Conservation (phyloP, 1,140 invertebrate genomes). For the Pentalonia nigronervosa region DNA sequence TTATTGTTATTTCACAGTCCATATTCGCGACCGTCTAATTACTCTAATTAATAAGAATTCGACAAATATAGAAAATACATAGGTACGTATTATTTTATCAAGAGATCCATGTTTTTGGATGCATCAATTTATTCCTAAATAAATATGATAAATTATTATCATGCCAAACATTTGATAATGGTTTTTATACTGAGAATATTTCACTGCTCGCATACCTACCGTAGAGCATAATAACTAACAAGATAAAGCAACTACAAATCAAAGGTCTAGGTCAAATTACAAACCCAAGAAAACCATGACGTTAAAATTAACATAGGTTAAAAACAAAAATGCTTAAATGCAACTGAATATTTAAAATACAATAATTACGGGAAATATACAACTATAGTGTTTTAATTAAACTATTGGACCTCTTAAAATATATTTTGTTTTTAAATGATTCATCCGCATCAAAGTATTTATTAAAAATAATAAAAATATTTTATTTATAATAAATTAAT, state of each 20-base stretch:
- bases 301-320: slow-evolving; percentile 51
- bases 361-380: not conserved
- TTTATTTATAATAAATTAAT: not conserved
- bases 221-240: slow-evolving; percentile 7
- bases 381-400: not conserved
- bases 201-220: not conserved
- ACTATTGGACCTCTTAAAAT: not conserved
- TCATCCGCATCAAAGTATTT: not conserved
- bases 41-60: not conserved
- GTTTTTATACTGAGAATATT: not conserved
- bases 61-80: not conserved
- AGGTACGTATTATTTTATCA: not conserved
- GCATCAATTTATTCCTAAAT: not conserved
- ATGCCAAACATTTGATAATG: not conserved
- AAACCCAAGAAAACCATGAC: slow-evolving; percentile 15
- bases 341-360: not conserved
- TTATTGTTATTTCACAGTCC: not conserved
- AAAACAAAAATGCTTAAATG: not conserved
- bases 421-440: not conserved
- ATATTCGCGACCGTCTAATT: not conserved
- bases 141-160: slow-evolving; percentile 12
- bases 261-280: slow-evolving; percentile 52
- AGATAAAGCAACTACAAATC: slow-evolving; percentile 49
- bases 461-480: not conserved
- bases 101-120: not conserved